phyloP scores from a whole-genome alignment of 2,888 invertebrate species.

The Chrysolina americana region DNA sequence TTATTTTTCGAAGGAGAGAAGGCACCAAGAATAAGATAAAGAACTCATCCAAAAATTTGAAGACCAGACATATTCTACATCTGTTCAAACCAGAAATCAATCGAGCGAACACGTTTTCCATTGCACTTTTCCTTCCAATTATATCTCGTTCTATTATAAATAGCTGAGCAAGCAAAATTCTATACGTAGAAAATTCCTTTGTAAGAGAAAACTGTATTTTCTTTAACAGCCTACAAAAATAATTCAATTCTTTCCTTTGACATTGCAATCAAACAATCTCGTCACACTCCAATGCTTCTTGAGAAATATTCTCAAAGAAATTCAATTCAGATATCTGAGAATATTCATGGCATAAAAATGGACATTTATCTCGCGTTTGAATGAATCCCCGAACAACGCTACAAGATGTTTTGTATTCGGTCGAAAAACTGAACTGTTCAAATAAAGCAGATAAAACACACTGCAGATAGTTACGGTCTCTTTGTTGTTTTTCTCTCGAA shows the following conservation, averaged over 20 bases:
- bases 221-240: constrained; percentile 1
- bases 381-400: constrained; percentile 5
- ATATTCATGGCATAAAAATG: constrained; percentile 20
- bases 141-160: no score
- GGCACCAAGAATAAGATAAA: no score
- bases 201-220: neutral
- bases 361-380: constrained; percentile 4
- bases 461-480: constrained; percentile 13
- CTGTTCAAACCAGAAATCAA: no score
- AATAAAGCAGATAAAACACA: constrained; percentile 13
- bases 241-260: constrained; percentile 8
- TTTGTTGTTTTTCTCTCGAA: constrained; percentile 15
- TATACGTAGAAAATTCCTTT: neutral
- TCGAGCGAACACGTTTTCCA: no score
- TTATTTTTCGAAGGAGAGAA: no score
- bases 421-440: constrained; percentile 15
- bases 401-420: constrained; percentile 16
- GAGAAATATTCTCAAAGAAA: constrained; percentile 16
- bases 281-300: constrained; percentile 1
- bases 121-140: no score
- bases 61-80: no score
- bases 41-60: no score
- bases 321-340: constrained; percentile 5
- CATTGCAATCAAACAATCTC: constrained; percentile 9
- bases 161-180: no score